Conservation (phyloP, 2,113 vertebrate species). For the Myotis brandtii region DNA sequence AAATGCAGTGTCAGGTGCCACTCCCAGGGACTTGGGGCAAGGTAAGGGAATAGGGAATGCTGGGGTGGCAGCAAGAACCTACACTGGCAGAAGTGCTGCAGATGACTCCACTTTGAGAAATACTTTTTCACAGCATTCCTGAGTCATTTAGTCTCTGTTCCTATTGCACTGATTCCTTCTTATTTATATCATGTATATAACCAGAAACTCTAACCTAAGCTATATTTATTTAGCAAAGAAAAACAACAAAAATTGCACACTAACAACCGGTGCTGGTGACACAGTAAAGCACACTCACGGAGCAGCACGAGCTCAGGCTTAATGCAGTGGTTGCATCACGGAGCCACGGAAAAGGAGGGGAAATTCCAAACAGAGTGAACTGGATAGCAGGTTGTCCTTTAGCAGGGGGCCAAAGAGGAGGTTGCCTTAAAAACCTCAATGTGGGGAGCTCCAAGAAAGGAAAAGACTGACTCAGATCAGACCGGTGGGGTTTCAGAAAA, state of each 20-base stretch:
- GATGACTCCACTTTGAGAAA: background rate
- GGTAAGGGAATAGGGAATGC: background rate
- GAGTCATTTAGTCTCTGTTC: background rate
- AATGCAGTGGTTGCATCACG: background rate
- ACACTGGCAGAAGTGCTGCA: background rate
- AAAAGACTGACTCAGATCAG: background rate
- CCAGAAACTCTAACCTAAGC: conserved; percentile 2
- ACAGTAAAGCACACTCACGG: background rate
- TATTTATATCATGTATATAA: background rate
- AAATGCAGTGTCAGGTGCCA: background rate
- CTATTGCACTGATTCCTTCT: background rate
- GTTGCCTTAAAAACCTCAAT: background rate
- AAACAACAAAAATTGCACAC: background rate
- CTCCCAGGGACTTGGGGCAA: background rate
- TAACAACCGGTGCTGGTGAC: background rate
- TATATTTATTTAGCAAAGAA: background rate
- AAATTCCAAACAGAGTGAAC: background rate
- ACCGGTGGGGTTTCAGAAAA: background rate
- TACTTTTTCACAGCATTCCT: background rate
- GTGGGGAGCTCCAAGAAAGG: background rate
- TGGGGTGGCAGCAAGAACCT: background rate
- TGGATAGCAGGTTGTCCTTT: background rate
- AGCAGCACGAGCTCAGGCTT: background rate
- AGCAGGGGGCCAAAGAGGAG: background rate
- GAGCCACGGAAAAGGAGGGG: background rate